Base-by-base conservation (phyloP, 1,140 invertebrate genomes). In the Zophobas atratus region DNA sequence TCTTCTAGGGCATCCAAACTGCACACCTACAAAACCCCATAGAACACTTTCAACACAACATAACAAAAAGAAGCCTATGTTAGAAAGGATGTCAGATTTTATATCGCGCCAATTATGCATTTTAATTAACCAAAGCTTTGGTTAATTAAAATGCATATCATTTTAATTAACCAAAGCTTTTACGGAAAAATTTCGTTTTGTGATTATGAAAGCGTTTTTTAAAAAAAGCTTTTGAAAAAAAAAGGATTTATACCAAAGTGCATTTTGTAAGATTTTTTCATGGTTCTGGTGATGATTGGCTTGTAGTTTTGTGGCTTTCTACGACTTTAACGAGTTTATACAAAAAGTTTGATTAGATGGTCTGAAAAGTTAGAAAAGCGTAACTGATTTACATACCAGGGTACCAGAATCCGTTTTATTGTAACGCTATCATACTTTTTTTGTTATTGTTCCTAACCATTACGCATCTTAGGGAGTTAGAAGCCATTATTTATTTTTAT, bases 1-100 rank as follows among this genome's bases (percentile, higher is more conserved):
- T 67, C 33, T 67, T 2, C 41, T 63, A 6, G 35, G 33, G 98
- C 93, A 81, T 94, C 93, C 35, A 98, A 87, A 80, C 89, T 90
- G 49, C 90, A 91, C 60, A 95, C 89, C 90, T 93, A 82, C 38
- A 80, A 83, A 53, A 5, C 51, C 49, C 8, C 35, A 1, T 46
- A 49, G 48, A 3, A 67, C 2, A 67, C 36, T 3, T 5, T 67
- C n/a, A 36, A 60, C 38, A 39, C 35, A 67, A 67, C n/a, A 33
- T 67, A 67, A 51, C n/a, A 51, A 51, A 46, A 67, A 43, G 8
- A 33, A 43, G 20, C 60, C 36, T 63, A 67, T 67, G 35, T 60
- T 60, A 36, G 38, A 60, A 60, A 36, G 35, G 5, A 60, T 60
- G n/a, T 67, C 38, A 67, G 8, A 67, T 67, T 67, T 67, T 67